Evolutionary conservation across 2,113 vertebrate species (phyloP), one percentile per base, ranked within the genome.

Genomic region (Athene noctua): DNA sequence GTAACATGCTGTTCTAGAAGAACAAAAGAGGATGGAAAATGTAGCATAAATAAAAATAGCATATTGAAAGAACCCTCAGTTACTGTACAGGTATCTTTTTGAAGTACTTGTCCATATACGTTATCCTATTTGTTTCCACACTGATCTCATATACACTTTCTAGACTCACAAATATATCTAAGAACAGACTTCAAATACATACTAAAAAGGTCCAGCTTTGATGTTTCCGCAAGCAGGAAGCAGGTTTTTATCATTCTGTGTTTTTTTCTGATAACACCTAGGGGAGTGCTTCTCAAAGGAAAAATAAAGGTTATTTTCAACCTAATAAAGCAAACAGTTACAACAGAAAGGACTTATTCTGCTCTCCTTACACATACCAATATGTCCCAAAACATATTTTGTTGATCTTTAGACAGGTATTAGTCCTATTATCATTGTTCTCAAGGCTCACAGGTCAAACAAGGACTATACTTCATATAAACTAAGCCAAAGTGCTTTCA

Each of bases 231-330:
- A 19, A 84, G 81, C 92, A 94, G 92, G 88, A 90, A 85, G 74
- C 13, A 16, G 26, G 29, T 26, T 94, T 92, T 92, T 78, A 92
- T 82, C 79, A 63, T 57, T 36, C 62, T 47, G 52, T 85, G 19
- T 42, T 42, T 90, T 97, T 75, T 90, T 63, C 81, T 88, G 93
- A 59, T 95, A 93, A 90, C 71, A 90, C 88, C 44, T 79, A 72
- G 34, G 82, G 58, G 62, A 68, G 77, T 3, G 30, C 49, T 86
- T 72, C 85, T 80, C 85, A 80, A 79, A 67, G 54, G 90, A 59
- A 85, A 86, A 85, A 87, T 59, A 89, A 85, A 92, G 73, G 47
- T 84, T 94, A 32, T 85, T 93, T 93, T 75, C 94, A 94, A 47
- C 70, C 70, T 68, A 79, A 87, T 55, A 67, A 87, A 94, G 79